These are phyloP conservation scores for Huso huso DNA, from an alignment of 2,797 vertebrate species.

Conservation along the genomic window DNA sequence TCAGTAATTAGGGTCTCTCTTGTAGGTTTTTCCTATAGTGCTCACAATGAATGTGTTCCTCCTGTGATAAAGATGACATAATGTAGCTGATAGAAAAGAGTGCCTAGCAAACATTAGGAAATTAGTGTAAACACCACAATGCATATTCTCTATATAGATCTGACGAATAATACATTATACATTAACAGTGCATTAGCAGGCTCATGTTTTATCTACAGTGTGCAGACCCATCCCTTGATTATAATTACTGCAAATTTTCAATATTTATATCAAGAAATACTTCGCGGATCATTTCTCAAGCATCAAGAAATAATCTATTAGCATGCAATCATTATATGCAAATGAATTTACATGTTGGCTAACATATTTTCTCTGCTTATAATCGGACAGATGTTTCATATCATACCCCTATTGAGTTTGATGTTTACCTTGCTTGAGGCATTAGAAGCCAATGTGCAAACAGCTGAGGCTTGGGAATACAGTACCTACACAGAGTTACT, in stretches of 20 bases:
- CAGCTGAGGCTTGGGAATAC: constrained; percentile 7
- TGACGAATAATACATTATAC: too few species aligned
- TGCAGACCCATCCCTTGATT: neutral
- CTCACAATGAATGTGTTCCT: too few species aligned
- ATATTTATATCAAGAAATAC: neutral
- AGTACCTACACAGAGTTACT: too few species aligned
- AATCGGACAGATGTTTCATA: constrained; percentile 37
- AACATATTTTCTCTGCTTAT: constrained; percentile 28
- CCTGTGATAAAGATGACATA: too few species aligned
- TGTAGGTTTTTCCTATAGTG: too few species aligned
- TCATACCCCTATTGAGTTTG: constrained; percentile 22
- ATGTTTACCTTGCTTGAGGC: constrained; percentile 29
- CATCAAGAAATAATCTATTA: constrained; percentile 15
- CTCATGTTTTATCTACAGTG: neutral
- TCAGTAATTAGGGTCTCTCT: too few species aligned
- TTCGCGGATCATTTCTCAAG: constrained; percentile 11
- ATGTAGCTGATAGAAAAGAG: too few species aligned
- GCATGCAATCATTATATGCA: constrained; percentile 16
- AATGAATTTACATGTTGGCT: constrained; percentile 3
- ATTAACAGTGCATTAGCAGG: too few species aligned
- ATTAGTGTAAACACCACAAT: too few species aligned
- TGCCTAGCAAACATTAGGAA: too few species aligned
- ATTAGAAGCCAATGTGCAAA: constrained; percentile 19
- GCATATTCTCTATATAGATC: too few species aligned
- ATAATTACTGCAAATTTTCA: constrained; percentile 4